Conservation (phyloP, 2,888 invertebrate genomes). For the Cerastoderma edule region DNA sequence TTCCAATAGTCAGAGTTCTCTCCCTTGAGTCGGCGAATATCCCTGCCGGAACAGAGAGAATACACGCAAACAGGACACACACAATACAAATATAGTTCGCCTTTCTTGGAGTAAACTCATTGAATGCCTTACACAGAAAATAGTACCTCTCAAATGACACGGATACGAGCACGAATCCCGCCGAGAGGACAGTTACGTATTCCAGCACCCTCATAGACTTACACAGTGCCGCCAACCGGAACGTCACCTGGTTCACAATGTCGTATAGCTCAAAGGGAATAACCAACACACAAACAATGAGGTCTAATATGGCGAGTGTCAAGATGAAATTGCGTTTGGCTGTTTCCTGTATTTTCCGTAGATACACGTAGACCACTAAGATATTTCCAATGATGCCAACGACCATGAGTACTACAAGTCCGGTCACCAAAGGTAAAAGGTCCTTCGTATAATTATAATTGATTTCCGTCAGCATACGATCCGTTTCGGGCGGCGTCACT, state of each 20-base stretch:
- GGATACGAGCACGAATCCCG: slow-evolving; percentile 66
- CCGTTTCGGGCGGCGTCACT: no score
- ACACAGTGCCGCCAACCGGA: slow-evolving; percentile 46
- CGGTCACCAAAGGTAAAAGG: slow-evolving; percentile 57
- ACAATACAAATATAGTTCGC: slow-evolving; percentile 57
- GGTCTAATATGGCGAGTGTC: slow-evolving; percentile 60
- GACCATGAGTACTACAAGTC: slow-evolving; percentile 59
- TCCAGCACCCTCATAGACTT: slow-evolving; percentile 62
- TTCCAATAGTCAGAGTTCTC: slow-evolving; percentile 18
- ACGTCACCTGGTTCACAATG: slow-evolving; percentile 57
- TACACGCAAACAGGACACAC: slow-evolving; percentile 45
- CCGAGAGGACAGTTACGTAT: slow-evolving; percentile 54
- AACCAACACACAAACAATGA: slow-evolving; percentile 58
- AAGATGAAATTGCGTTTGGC: slow-evolving; percentile 65
- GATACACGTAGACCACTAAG: slow-evolving; percentile 64
- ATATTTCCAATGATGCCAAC: slow-evolving; percentile 61
- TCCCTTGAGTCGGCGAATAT: slow-evolving; percentile 57
- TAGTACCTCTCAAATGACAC: slow-evolving; percentile 68
- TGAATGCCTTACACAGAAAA: slow-evolving; percentile 61
- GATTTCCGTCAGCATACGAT: no score
- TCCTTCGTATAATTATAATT: no score
- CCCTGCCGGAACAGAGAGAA: slow-evolving; percentile 51
- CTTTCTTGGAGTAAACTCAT: slow-evolving; percentile 51
- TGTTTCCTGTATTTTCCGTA: slow-evolving; percentile 48
- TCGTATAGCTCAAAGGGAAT: slow-evolving; percentile 70